Evolutionary conservation across 37 sponge, comb jelly and placozoan species (phyloP).

Genomic region (Chondrilla cf. caribensis): DNA sequence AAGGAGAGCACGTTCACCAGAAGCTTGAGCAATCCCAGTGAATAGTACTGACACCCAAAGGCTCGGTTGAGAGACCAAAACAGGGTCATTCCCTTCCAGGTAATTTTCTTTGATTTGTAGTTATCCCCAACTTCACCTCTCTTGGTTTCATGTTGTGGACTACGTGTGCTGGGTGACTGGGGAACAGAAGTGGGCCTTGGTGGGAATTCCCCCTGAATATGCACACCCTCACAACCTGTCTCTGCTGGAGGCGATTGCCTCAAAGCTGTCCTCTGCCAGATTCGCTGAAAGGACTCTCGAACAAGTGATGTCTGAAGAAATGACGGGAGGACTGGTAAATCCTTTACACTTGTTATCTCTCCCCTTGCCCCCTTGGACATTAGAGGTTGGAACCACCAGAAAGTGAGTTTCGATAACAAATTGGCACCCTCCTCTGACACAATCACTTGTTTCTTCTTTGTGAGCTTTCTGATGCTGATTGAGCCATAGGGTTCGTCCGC

Average conservation of each 20-base stretch:
- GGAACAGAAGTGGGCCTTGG: background rate
- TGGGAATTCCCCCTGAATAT: background rate
- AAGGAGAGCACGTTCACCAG: constrained; percentile 74
- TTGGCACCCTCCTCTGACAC: constrained; percentile 66
- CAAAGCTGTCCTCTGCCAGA: background rate
- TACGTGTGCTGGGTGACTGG: background rate
- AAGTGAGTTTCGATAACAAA: constrained; percentile 56
- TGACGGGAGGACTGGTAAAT: constrained; percentile 60
- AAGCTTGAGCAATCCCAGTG: constrained; percentile 88
- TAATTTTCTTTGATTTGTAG: background rate
- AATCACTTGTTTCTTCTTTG: constrained; percentile 17
- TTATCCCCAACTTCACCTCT: background rate
- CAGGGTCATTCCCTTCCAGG: constrained; percentile 31
- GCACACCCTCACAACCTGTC: background rate
- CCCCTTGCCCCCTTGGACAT: constrained; percentile 71
- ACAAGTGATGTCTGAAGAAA: constrained; percentile 41
- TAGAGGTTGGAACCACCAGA: constrained; percentile 83
- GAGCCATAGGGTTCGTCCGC: background rate
- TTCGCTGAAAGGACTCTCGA: constrained; percentile 38
- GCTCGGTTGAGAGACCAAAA: constrained; percentile 72
- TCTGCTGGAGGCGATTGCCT: background rate
- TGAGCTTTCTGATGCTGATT: background rate
- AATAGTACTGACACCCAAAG: constrained; percentile 91
- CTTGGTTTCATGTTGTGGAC: background rate
- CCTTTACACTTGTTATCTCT: constrained; percentile 33